Conservation (phyloP, 2,888 invertebrate species). For the Blastobasis adustella region DNA sequence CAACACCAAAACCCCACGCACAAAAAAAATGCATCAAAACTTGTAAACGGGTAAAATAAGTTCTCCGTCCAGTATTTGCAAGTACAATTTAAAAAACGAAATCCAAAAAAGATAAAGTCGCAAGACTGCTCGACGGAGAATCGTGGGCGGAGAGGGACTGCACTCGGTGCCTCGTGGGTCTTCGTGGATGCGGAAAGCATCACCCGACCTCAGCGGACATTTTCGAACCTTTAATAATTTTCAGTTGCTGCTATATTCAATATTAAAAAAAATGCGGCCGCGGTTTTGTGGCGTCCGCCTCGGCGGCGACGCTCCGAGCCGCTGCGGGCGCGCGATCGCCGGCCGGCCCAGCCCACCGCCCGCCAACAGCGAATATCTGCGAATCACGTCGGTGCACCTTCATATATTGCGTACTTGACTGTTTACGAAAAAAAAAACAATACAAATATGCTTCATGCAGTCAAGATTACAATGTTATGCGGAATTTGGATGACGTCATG, state of each 20-base stretch:
- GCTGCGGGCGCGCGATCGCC: constrained; percentile 21
- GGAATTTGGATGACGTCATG: too few relatives aligned
- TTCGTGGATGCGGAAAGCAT: constrained; percentile 19
- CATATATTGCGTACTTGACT: neutral
- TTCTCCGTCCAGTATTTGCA: constrained; percentile 53
- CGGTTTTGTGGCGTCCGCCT: constrained; percentile 64
- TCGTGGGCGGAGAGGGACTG: constrained; percentile 24
- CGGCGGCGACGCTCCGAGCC: constrained; percentile 38
- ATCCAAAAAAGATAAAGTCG: constrained; percentile 29
- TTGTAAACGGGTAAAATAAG: constrained; percentile 5
- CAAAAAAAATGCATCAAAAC: constrained; percentile 14
- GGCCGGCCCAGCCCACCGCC: constrained; percentile 2
- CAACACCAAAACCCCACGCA: constrained; percentile 30
- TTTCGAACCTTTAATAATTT: constrained; percentile 67
- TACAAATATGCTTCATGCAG: too few relatives aligned
- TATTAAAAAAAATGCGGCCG: constrained; percentile 58
- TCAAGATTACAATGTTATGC: too few relatives aligned
- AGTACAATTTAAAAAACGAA: constrained; percentile 37
- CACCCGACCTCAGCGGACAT: constrained; percentile 60
- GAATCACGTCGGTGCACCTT: neutral
- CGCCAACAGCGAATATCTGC: constrained; percentile 1
- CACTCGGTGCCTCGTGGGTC: constrained; percentile 10
- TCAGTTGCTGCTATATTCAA: constrained; percentile 67
- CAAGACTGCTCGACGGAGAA: constrained; percentile 51
- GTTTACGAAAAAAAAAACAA: too few relatives aligned